Conservation (phyloP, 1,140 invertebrate genomes). For the Daktulosphaira vitifoliae region DNA sequence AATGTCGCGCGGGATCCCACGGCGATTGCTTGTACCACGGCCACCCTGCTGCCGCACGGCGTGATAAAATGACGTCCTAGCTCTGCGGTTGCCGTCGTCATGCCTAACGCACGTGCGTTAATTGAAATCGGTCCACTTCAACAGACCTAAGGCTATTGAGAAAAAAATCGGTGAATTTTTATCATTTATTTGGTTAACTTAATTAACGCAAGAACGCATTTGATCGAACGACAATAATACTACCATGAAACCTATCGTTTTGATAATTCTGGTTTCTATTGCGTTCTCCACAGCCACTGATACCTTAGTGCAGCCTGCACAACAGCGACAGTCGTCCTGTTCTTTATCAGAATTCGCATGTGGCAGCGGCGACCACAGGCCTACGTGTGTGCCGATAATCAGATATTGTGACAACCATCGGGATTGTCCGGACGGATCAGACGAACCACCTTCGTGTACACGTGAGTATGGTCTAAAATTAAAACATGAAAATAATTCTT, state of each 20-base stretch:
- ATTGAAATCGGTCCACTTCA: conserved; percentile 53
- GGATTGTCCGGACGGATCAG: conserved; percentile 75
- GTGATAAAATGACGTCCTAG: conserved; percentile 11
- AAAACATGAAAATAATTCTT: neutral
- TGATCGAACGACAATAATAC: too few relatives aligned
- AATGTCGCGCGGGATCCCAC: conserved; percentile 21
- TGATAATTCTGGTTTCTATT: too few relatives aligned
- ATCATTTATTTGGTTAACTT: too few relatives aligned
- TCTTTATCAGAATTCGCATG: conserved; percentile 16
- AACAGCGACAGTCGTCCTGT: neutral
- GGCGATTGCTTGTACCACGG: conserved; percentile 5
- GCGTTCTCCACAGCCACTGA: neutral
- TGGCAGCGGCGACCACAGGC: conserved; percentile 41
- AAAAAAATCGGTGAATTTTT: too few relatives aligned
- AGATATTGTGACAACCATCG: conserved; percentile 73
- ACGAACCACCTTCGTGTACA: conserved; percentile 75
- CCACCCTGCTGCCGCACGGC: conserved; percentile 2
- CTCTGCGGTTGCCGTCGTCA: conserved; percentile 37
- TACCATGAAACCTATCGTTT: conserved; percentile 52
- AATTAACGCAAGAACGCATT: too few relatives aligned
- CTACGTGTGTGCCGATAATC: conserved; percentile 65
- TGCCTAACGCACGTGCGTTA: conserved; percentile 54
- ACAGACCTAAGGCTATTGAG: conserved; percentile 34
- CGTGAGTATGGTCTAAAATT: conserved; percentile 59
- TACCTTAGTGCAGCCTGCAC: neutral